Evolutionary conservation across 2,888 invertebrate genomes (phyloP).

Genomic region (Arge pagana): DNA sequence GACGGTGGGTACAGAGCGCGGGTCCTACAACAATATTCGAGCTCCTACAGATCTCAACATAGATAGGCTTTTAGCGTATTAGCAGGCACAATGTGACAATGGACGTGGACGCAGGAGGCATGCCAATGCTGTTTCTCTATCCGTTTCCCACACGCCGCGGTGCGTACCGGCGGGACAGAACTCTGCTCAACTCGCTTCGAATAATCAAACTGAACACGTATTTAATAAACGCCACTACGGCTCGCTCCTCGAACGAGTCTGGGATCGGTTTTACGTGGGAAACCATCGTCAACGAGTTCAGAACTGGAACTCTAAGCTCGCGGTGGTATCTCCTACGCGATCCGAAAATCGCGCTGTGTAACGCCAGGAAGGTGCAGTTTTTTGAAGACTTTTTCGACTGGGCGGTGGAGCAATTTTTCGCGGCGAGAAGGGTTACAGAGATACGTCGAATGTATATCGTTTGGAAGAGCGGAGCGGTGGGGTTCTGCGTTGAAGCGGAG

Average conservation of each 20-base stretch:
- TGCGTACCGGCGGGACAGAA: conserved; percentile 29
- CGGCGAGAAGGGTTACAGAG: background rate
- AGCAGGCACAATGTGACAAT: conserved; percentile 57
- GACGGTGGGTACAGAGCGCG: background rate
- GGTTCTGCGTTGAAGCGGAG: no score
- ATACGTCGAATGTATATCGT: no score
- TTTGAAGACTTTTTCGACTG: no score
- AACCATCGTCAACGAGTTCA: conserved; percentile 16
- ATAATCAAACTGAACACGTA: conserved; percentile 51
- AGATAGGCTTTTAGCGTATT: conserved; percentile 59
- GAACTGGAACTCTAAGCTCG: no score
- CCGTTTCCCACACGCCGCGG: conserved; percentile 45
- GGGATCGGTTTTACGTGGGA: conserved; percentile 29
- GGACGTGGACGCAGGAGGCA: conserved; percentile 53
- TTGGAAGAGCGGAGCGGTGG: no score
- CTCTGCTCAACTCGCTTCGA: conserved; percentile 29
- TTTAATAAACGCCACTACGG: conserved; percentile 48
- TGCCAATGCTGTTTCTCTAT: conserved; percentile 53
- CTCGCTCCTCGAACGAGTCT: background rate
- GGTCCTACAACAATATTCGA: conserved; percentile 50
- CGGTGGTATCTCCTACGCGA: no score
- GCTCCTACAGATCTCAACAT: conserved; percentile 54
- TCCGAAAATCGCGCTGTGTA: no score
- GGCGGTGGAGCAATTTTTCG: no score
- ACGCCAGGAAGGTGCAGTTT: no score